phyloP scores from a whole-genome alignment of 2,888 invertebrate species.

The Lissocephala sabroskyi region DNA sequence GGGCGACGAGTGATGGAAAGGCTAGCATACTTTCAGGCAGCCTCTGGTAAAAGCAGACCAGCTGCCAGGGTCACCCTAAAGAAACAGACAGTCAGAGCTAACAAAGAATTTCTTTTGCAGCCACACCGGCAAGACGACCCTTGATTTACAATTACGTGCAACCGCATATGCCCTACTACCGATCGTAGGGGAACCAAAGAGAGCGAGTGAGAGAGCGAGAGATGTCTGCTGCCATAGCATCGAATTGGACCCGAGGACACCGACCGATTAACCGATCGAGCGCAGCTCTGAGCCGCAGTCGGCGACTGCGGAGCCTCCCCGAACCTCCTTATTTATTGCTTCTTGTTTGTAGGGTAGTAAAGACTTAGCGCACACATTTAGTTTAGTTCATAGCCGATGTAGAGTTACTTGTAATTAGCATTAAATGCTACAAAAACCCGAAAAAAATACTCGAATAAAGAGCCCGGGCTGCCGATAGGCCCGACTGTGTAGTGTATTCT shows the following conservation, averaged over 20 bases:
- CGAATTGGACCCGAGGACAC: not conserved
- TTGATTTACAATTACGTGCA: conserved; percentile 66
- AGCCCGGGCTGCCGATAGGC: conserved; percentile 20
- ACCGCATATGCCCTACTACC: conserved; percentile 59
- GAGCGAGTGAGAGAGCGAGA: not conserved
- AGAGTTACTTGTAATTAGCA: conserved; percentile 46
- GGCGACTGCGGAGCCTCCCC: too few species aligned
- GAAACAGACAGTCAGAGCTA: too few species aligned
- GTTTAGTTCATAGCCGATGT: too few species aligned
- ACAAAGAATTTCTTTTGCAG: conserved; percentile 45
- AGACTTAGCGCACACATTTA: conserved; percentile 51
- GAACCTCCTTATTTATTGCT: conserved; percentile 29
- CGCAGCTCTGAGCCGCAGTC: too few species aligned
- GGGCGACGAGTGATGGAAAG: too few species aligned
- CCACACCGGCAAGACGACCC: conserved; percentile 50
- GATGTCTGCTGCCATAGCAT: conserved; percentile 4
- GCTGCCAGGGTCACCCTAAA: too few species aligned
- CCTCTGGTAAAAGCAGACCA: not conserved
- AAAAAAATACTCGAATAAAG: conserved; percentile 38
- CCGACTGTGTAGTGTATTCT: conserved; percentile 14
- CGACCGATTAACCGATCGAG: too few species aligned
- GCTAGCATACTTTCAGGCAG: conserved; percentile 8
- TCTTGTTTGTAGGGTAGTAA: conserved; percentile 26
- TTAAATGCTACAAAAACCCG: conserved; percentile 57
- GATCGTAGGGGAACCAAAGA: conserved; percentile 31